These are phyloP conservation scores for Thalassarche chlororhynchos DNA, from an alignment of 2,113 vertebrate species.

Conservation along the genomic window DNA sequence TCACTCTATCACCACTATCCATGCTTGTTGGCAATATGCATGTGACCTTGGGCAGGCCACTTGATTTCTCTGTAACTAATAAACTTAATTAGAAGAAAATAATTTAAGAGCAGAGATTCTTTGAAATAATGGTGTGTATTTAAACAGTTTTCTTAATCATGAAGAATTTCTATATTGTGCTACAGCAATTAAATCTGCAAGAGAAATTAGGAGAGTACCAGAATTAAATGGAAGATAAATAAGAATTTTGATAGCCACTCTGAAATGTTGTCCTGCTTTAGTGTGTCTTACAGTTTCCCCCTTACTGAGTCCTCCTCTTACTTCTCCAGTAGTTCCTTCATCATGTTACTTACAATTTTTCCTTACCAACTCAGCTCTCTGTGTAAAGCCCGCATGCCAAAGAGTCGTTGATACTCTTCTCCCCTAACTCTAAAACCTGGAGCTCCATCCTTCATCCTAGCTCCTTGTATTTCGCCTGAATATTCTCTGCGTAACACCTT, in stretches of 20 bases:
- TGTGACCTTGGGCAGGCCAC: background rate
- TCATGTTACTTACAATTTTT: background rate
- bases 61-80: background rate
- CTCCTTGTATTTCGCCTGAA: background rate
- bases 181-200: background rate
- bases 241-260: background rate
- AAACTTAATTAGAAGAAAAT: background rate
- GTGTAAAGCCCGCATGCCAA: background rate
- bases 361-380: background rate
- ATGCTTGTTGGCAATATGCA: background rate
- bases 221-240: background rate
- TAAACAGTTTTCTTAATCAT: background rate
- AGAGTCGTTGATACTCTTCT: background rate
- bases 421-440: background rate
- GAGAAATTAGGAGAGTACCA: background rate
- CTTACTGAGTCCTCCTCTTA: background rate
- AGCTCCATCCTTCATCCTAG: background rate
- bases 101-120: background rate
- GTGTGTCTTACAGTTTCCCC: rapidly evolving
- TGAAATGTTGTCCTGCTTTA: background rate
- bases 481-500: background rate
- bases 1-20: background rate
- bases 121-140: background rate
- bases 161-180: background rate
- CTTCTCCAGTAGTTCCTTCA: background rate